Percentiles rank a stretch among this genome's conserved stretches.
These are phyloP conservation scores for Drosophila varians DNA, from an alignment of 1,140 invertebrate species.

Conservation along the genomic window DNA sequence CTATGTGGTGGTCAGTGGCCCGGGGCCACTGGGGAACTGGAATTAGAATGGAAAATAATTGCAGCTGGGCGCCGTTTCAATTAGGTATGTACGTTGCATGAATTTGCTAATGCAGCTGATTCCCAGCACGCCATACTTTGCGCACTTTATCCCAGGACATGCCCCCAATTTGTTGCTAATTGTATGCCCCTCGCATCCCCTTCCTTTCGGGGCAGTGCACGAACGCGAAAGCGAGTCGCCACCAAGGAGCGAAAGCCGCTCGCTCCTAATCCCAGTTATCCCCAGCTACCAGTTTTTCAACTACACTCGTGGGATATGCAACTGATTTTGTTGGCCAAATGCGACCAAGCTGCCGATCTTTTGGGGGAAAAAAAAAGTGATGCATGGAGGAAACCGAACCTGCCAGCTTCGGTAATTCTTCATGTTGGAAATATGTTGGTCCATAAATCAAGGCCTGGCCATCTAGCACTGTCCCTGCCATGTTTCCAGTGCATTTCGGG, in stretches of 20 bases:
- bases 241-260: constrained; percentile 30
- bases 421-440: constrained; percentile 10
- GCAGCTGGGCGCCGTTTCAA: constrained; percentile 73
- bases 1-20: constrained; percentile 8
- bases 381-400: background rate
- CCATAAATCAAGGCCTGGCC: constrained; percentile 42
- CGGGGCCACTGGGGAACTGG: constrained; percentile 44
- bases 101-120: constrained; percentile 56
- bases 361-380: constrained; percentile 6
- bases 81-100: constrained; percentile 54
- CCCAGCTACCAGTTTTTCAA: constrained; percentile 49
- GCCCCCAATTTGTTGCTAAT: constrained; percentile 42
- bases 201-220: too few species aligned
- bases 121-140: constrained; percentile 11
- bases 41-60: constrained; percentile 79
- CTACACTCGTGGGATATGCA: constrained; percentile 63
- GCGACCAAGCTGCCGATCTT: constrained; percentile 1
- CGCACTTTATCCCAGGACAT: constrained; percentile 12
- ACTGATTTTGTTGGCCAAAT: constrained; percentile 23
- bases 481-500: constrained; percentile 43
- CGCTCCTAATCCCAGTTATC: constrained; percentile 3
- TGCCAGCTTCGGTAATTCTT: background rate
- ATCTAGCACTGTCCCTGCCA: constrained; percentile 1
- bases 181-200: constrained; percentile 21
- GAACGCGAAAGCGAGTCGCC: constrained; percentile 50